Base-by-base conservation (phyloP, 1,140 invertebrate genomes). In the Agraylea sexmaculata region DNA sequence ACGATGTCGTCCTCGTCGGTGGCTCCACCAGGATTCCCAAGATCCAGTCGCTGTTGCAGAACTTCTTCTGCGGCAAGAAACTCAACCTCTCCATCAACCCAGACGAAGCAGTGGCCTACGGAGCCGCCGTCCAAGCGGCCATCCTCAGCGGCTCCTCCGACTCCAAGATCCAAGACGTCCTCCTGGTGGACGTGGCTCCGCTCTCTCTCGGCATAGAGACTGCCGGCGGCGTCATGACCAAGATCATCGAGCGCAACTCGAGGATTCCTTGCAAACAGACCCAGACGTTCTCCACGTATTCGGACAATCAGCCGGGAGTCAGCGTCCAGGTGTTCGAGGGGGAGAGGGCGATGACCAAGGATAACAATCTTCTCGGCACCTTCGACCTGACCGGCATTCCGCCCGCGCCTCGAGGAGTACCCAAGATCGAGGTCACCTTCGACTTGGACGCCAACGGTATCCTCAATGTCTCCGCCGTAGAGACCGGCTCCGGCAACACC, bases 361-460 rank as follows among this genome's bases (percentile, higher is more conserved):
- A 83, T 45, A 84, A 83, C 58, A 81, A 85, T 51, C 51, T 80
- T 4, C 58, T 87, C 20, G 84, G 83, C 29, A 81, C 70, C 39
- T 87, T 87, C 53, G 73, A 84, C 50, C 58, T 90, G 23, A 74
- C 73, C 0, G 83, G 82, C 2, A 87, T 89, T 38, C 81, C 84
- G 2, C 81, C 83, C n/a, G 83, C 83, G 11, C 83, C 83, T 0
- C 64, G 84, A 10, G 84, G 83, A 20, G 77, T 87, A 0, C 78
- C 82, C 0, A 76, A 87, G 53, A 82, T 90, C 43, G 70, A 77
- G 45, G 75, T 80, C 30, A 74, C 74, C 1, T 78, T 79, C 46
- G 74, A 78, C 46, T 55, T 78, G 28, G 76, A 79, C 47, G 76
- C 75, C 2, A 82, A 81, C 47, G 80, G 79, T 16, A 79, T 84